A percentile compares a stretch with the other conserved stretches of the same genome.
Conservation (phyloP, 2,113 vertebrate genomes). For the Sinosuthora webbiana region DNA sequence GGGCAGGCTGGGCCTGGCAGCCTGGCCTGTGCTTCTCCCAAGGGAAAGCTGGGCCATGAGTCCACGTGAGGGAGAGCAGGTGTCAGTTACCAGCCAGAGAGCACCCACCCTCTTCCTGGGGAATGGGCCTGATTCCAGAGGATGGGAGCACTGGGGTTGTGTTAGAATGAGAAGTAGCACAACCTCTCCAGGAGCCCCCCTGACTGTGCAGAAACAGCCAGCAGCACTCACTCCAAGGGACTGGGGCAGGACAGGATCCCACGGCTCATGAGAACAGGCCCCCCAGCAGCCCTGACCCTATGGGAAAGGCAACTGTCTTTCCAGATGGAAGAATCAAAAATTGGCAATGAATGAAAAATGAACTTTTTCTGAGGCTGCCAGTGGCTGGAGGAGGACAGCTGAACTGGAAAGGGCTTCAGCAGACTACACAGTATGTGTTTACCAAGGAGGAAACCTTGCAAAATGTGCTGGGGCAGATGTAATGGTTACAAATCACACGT, state of each 20-base stretch:
- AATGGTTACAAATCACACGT: neutral
- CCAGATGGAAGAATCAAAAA: neutral
- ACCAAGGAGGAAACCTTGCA: neutral
- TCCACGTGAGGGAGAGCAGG: neutral
- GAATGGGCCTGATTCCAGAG: neutral
- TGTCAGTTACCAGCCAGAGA: neutral
- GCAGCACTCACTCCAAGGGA: rapidly evolving
- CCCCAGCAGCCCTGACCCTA: neutral
- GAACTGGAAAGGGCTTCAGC: neutral
- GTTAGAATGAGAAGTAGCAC: neutral
- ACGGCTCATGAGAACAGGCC: rapidly evolving
- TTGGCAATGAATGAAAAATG: neutral
- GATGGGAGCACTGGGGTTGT: neutral
- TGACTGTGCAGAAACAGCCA: rapidly evolving
- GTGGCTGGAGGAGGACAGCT: rapidly evolving
- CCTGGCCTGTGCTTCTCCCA: neutral
- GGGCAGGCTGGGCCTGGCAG: neutral
- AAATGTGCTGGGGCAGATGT: neutral
- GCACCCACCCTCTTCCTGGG: neutral
- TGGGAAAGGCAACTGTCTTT: neutral
- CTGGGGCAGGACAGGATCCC: neutral
- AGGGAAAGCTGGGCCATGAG: neutral
- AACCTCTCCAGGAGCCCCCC: neutral
- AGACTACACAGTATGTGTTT: neutral
- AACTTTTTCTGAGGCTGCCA: neutral